Base-by-base conservation (phyloP, 1,140 invertebrate genomes). In the Medauroidea extradentata region DNA sequence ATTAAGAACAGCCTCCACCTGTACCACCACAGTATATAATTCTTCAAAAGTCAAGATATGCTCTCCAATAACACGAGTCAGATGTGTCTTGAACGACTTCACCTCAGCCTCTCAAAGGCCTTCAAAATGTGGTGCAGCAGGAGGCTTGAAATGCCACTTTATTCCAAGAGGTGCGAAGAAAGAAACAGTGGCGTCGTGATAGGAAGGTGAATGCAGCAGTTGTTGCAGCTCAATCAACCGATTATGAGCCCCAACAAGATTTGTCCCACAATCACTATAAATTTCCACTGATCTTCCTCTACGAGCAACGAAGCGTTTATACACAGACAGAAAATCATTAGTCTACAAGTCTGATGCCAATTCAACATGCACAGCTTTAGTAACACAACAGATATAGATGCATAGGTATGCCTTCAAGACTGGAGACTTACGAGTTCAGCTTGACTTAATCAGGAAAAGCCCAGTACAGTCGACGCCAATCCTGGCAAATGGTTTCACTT, bases 401-500 rank as follows among this genome's bases (percentile, higher is more conserved):
- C 3, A 67, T 34, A 1, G 53, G 58, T 3, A 72, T n/a, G n/a
- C n/a, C n/a, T 63, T 25, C 71, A 73, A 1, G 42, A 53, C 34
- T 70, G 57, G 23, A 59, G 49, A 59, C 66, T 66, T 7, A 73
- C 57, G 1, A 46, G 49, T 53, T 70, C 11, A n/a, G 11, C 14
- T 58, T 29, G 59, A 49, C 60, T 67, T 66, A 4, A 73, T 57
- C 1, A 49, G 49, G 53, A 71, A 59, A 2, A 71, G 70, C 21
- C 69, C 71, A 24, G 65, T 62, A 59, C 61, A 73, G 60, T 74
- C 71, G 2, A 74, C 57, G n/a, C 65, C 69, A 42, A 54, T 48
- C 5, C 63, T 53, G 11, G 16, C 11, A n/a, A 41, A 41, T 11
- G 39, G 39, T 41, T n/a, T 13, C 11, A n/a, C 39, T 41, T 11